Percentiles rank a stretch among this genome's conserved stretches.
phyloP scores from a whole-genome alignment of 2,797 vertebrate genomes.

The Avahi laniger region DNA sequence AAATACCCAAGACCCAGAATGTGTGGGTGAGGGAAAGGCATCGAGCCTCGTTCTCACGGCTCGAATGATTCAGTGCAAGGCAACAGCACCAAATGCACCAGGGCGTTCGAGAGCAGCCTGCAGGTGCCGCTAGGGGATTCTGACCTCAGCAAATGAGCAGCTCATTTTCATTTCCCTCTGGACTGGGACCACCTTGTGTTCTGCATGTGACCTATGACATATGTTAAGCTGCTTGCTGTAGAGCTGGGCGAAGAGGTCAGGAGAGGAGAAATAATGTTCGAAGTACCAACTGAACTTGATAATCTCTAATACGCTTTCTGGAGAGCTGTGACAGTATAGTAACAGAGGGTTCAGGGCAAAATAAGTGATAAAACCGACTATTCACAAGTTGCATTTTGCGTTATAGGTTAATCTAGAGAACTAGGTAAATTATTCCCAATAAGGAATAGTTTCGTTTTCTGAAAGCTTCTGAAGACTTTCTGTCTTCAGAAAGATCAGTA shows the following conservation, averaged over 20 bases:
- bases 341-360: neutral
- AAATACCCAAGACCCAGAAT: neutral
- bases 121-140: neutral
- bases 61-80: slow-evolving; percentile 10
- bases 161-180: neutral
- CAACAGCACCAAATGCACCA: neutral
- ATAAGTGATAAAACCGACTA: neutral
- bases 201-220: neutral
- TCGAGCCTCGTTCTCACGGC: slow-evolving; percentile 33
- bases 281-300: neutral
- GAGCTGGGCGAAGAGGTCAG: neutral
- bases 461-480: neutral
- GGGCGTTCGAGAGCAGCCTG: neutral
- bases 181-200: neutral
- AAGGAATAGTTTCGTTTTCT: neutral
- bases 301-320: neutral
- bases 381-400: neutral
- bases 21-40: slow-evolving; percentile 9
- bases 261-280: neutral
- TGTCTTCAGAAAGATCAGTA: neutral
- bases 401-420: neutral
- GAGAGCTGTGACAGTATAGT: neutral
- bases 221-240: neutral
- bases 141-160: neutral
- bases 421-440: neutral